Percentiles rank a stretch among this genome's conserved stretches.
phyloP scores from a whole-genome alignment of 2,113 vertebrate species.

The Hassar affinis region DNA sequence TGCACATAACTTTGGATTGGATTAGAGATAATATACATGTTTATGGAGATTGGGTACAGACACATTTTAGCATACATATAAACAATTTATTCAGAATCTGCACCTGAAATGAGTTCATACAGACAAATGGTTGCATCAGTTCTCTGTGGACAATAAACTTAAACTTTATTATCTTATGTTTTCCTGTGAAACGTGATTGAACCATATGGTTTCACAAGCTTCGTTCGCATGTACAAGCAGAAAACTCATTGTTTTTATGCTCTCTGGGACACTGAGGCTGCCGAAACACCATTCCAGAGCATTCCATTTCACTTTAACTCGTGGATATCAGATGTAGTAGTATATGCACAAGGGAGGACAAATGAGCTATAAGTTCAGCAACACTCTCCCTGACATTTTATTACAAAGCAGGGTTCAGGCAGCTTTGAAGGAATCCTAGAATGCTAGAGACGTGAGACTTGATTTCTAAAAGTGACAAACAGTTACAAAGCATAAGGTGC shows the following conservation, averaged over 20 bases:
- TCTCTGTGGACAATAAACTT: background rate
- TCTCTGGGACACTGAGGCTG: background rate
- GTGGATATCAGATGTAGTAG: conserved; percentile 51
- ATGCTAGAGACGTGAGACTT: conserved; percentile 10
- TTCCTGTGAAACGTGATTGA: conserved; percentile 7
- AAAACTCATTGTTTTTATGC: background rate
- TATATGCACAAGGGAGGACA: conserved; percentile 37
- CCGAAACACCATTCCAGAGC: background rate
- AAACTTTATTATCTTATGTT: background rate
- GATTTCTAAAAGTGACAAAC: conserved; percentile 59
- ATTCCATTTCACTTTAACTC: background rate
- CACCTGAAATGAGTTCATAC: background rate
- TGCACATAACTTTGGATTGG: background rate
- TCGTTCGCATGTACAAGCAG: background rate
- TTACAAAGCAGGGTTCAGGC: conserved; percentile 20
- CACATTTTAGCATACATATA: background rate
- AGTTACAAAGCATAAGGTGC: background rate
- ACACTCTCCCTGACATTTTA: conserved; percentile 41
- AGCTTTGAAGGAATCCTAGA: conserved; percentile 48
- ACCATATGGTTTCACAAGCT: background rate
- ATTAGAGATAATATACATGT: background rate
- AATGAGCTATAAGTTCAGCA: conserved; percentile 59
- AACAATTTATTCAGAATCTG: background rate
- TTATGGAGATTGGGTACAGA: background rate
- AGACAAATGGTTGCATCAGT: background rate